Evolutionary conservation across 2,888 invertebrate species (phyloP).

Genomic region (Apotomis turbidana): DNA sequence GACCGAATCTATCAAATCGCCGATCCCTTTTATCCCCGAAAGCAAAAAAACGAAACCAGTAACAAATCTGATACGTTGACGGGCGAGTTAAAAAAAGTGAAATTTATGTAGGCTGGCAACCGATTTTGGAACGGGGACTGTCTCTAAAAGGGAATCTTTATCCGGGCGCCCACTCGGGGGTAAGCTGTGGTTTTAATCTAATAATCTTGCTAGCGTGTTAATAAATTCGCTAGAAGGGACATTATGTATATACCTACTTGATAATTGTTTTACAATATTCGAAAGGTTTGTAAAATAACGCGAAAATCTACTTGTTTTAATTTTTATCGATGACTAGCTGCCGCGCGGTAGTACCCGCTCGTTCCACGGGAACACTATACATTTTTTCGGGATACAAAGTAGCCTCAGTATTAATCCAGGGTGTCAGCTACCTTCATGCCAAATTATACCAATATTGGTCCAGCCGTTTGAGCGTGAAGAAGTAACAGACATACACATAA

Average conservation of each 20-base stretch:
- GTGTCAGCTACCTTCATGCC: no score
- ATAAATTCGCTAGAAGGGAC: conserved; percentile 29
- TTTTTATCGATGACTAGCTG: no score
- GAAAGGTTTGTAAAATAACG: no score
- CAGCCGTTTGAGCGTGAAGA: no score
- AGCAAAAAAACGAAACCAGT: conserved; percentile 35
- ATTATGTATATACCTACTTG: neutral
- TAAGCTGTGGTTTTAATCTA: conserved; percentile 56
- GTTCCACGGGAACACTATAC: no score
- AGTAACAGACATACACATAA: no score
- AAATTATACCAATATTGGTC: no score
- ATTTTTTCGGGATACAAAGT: no score
- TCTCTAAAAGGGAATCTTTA: conserved; percentile 49
- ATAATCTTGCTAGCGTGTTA: conserved; percentile 47
- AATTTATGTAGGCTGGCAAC: conserved; percentile 40
- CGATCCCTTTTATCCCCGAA: conserved; percentile 35
- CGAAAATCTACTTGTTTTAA: no score
- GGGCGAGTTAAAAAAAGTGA: conserved; percentile 35
- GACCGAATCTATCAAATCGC: conserved; percentile 37
- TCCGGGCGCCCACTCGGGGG: conserved; percentile 47
- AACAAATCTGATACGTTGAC: conserved; percentile 43
- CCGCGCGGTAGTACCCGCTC: no score
- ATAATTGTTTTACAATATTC: no score
- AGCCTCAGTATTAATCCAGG: no score
- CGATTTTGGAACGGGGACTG: conserved; percentile 44